phyloP scores from a whole-genome alignment of 2,888 invertebrate genomes.

The Pachydiplax longipennis region DNA sequence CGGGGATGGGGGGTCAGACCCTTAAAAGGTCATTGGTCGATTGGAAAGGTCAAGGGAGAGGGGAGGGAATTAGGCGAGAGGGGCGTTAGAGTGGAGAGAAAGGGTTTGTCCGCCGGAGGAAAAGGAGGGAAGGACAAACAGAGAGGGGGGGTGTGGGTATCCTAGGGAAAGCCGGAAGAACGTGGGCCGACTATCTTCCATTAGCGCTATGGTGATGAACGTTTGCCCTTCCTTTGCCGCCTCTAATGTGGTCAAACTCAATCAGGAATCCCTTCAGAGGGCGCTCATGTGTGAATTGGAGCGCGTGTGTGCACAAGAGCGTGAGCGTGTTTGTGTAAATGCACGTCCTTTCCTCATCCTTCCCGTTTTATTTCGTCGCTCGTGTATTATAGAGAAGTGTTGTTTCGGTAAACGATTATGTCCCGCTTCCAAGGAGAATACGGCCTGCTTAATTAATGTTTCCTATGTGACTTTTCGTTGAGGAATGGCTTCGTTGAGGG shows the following conservation, averaged over 20 bases:
- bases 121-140: not conserved
- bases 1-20: not conserved
- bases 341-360: too few species aligned
- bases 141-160: not conserved
- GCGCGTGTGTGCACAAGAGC: not conserved
- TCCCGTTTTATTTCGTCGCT: too few species aligned
- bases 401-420: too few species aligned
- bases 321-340: not conserved
- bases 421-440: too few species aligned
- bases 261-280: not conserved
- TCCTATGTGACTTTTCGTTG: too few species aligned
- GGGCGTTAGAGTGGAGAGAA: not conserved
- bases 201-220: not conserved
- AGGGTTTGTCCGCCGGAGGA: not conserved
- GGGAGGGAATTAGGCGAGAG: not conserved
- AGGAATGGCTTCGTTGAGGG: too few species aligned
- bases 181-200: not conserved
- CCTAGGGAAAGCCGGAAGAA: not conserved
- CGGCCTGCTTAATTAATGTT: too few species aligned
- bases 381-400: too few species aligned
- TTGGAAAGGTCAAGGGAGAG: not conserved
- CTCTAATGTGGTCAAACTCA: conserved; percentile 1
- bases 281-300: not conserved
- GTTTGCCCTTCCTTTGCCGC: not conserved
- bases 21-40: not conserved